phyloP scores from a whole-genome alignment of 92 coral and sea anemone species.

The Zoanthus gigantus region DNA sequence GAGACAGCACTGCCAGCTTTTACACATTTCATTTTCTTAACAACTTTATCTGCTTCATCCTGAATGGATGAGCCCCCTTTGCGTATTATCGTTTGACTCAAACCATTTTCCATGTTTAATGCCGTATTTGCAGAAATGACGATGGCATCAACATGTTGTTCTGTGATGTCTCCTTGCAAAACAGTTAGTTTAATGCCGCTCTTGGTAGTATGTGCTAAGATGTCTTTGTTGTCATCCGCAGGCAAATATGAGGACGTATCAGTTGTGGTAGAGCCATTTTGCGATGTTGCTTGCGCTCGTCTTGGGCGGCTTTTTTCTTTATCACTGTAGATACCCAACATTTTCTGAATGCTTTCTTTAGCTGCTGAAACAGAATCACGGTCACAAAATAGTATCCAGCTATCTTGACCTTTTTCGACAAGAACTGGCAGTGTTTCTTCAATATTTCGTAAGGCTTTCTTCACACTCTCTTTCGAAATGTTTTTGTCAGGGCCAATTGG shows the following conservation, averaged over 20 bases:
- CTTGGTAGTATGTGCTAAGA: constrained; percentile 4
- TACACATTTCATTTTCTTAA: neutral
- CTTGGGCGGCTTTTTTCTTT: neutral
- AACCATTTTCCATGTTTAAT: constrained; percentile 56
- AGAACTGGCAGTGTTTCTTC: constrained; percentile 39
- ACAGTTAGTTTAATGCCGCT: constrained; percentile 57
- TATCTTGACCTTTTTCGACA: constrained; percentile 27
- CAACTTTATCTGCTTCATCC: constrained; percentile 48
- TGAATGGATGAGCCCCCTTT: constrained; percentile 76
- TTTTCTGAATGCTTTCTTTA: neutral
- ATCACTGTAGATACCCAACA: neutral
- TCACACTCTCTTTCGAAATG: neutral
- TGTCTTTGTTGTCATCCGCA: neutral
- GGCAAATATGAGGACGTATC: neutral
- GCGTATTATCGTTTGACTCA: constrained; percentile 55
- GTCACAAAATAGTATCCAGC: constrained; percentile 60
- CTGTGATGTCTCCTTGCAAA: constrained; percentile 70
- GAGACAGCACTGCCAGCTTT: constrained; percentile 10
- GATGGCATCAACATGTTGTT: constrained; percentile 76
- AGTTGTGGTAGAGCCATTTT: neutral
- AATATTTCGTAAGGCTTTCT: neutral
- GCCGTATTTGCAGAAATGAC: constrained; percentile 77
- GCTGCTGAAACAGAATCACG: constrained; percentile 30
- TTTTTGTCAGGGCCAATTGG: neutral
- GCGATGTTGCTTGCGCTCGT: neutral